Percentiles rank a stretch among this genome's conserved stretches.
phyloP scores from a whole-genome alignment of 53 echinoderm and acorn worm species.

The Temnopleurus reevesii region DNA sequence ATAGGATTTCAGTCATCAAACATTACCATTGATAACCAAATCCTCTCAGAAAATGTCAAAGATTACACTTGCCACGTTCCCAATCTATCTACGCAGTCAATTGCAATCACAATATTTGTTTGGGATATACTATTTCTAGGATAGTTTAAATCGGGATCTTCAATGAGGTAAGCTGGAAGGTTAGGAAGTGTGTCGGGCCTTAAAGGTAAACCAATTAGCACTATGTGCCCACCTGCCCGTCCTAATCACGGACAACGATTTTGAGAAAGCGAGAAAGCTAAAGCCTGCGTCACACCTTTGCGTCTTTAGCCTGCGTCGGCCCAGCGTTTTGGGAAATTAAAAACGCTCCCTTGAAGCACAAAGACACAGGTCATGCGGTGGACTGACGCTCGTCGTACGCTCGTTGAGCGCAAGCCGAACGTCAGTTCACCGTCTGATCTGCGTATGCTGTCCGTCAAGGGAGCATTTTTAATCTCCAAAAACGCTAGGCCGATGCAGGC shows the following conservation, averaged over 20 bases:
- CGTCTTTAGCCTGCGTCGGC: neutral
- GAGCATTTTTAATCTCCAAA: too few relatives aligned
- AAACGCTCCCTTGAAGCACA: neutral
- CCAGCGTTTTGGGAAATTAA: neutral
- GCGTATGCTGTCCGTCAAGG: too few relatives aligned
- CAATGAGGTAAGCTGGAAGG: neutral
- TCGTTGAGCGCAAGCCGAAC: too few relatives aligned
- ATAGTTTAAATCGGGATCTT: neutral
- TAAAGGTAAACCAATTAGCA: conserved; percentile 26
- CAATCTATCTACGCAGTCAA: too few relatives aligned
- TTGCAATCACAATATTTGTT: neutral
- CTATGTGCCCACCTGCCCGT: neutral
- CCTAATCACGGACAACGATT: neutral
- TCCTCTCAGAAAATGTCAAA: neutral
- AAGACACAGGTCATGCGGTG: too few relatives aligned
- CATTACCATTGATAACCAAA: too few relatives aligned
- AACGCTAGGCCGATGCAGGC: too few relatives aligned
- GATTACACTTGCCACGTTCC: too few relatives aligned
- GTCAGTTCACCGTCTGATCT: too few relatives aligned
- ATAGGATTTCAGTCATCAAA: neutral
- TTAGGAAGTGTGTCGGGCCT: neutral
- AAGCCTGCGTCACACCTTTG: neutral
- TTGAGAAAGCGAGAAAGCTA: neutral
- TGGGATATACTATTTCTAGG: neutral
- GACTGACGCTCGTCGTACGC: too few relatives aligned